Evolutionary conservation across 2,888 invertebrate genomes (phyloP).

Genomic region (Drosophila mimica): DNA sequence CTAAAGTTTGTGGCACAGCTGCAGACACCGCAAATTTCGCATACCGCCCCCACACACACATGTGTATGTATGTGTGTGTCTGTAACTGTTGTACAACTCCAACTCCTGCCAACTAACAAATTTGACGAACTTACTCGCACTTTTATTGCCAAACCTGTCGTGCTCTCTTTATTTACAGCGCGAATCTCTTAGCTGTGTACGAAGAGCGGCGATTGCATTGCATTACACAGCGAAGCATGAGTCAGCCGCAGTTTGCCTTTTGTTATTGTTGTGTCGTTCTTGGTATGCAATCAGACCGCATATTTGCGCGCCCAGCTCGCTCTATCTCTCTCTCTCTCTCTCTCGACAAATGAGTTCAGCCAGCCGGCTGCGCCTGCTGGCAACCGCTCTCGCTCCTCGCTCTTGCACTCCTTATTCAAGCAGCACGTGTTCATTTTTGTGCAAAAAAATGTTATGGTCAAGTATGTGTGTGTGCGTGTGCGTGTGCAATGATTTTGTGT

Average conservation of each 20-base stretch:
- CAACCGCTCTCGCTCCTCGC: conserved; percentile 42
- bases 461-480: conserved; percentile 18
- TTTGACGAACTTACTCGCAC: conserved; percentile 45
- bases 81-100: conserved; percentile 13
- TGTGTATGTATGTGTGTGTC: background rate
- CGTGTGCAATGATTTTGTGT: conserved; percentile 26
- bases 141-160: conserved; percentile 43
- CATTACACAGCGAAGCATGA: conserved; percentile 35
- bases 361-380: conserved; percentile 62
- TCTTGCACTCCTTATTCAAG: conserved; percentile 41
- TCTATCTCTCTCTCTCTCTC: background rate
- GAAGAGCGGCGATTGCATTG: conserved; percentile 57
- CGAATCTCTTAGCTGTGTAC: conserved; percentile 34
- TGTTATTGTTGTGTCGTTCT: conserved; percentile 59
- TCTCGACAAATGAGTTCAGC: conserved; percentile 3
- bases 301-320: conserved; percentile 11
- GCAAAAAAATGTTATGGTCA: conserved; percentile 66
- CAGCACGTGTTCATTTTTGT: conserved; percentile 79
- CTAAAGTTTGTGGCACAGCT: conserved; percentile 68
- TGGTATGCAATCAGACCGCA: conserved; percentile 64
- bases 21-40: conserved; percentile 53
- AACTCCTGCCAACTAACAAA: conserved; percentile 50
- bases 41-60: conserved; percentile 24
- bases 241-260: conserved; percentile 55
- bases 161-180: conserved; percentile 25